These are phyloP conservation scores for Aplidium turbinatum DNA, from an alignment of 23 tunicate genomes.

Conservation along the genomic window DNA sequence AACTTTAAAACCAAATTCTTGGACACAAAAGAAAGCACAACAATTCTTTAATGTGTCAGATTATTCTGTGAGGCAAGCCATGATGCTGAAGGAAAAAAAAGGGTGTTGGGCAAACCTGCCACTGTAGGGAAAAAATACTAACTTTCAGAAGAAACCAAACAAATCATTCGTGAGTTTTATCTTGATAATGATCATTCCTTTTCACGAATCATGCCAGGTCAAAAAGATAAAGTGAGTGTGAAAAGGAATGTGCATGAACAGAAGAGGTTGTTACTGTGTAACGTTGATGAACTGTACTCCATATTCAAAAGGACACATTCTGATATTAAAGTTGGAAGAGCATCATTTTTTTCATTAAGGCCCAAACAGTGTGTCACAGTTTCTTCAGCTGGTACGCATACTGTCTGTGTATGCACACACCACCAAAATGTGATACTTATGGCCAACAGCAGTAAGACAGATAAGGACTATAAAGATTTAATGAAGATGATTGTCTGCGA, in stretches of 20 bases:
- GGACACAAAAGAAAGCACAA: too few species aligned
- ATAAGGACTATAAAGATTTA: conserved; percentile 13
- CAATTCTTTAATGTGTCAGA: too few species aligned
- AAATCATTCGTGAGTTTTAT: not conserved
- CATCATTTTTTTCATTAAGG: not conserved
- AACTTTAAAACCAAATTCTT: too few species aligned
- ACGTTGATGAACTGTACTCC: conserved; percentile 6
- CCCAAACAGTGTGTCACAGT: conserved; percentile 23
- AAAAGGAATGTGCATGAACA: not conserved
- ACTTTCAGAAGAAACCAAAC: not conserved
- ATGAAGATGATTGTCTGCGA: conserved; percentile 7
- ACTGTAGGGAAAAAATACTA: not conserved
- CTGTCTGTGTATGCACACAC: conserved; percentile 10
- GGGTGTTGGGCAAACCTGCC: not conserved
- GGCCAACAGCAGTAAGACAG: not conserved
- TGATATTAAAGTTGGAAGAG: not conserved
- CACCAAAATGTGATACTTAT: conserved; percentile 23
- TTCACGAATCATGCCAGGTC: conserved; percentile 25
- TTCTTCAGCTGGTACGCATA: not conserved
- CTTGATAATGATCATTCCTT: conserved; percentile 1
- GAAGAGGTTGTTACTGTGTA: not conserved
- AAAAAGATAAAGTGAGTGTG: conserved; percentile 15
- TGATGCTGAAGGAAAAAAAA: conserved; percentile 4
- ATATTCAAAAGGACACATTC: not conserved
- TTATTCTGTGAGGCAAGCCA: too few species aligned